Evolutionary conservation across 2,113 vertebrate genomes (phyloP).

Genomic region (Saguinus imperator): DNA sequence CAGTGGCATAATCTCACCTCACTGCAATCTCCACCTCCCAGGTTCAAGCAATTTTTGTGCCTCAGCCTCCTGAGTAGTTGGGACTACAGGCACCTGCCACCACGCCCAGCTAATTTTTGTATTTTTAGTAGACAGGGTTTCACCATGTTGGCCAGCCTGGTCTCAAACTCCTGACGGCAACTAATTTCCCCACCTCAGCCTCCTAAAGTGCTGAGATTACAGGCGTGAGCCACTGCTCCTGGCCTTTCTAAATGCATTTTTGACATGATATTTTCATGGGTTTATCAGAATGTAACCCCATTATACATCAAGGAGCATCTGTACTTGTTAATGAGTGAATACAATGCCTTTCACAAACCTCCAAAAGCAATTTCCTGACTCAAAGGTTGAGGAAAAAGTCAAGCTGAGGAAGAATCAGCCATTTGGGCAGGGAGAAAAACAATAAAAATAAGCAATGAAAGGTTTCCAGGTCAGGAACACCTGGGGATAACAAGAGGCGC

Average conservation of each 20-base stretch:
- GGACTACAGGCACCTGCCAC: too few relatives aligned
- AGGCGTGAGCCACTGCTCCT: neutral
- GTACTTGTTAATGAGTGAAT: constrained; percentile 30
- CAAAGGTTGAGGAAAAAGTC: neutral
- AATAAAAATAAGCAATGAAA: neutral
- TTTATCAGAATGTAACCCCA: neutral
- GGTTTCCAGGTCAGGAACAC: neutral
- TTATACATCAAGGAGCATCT: neutral
- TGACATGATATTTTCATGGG: neutral
- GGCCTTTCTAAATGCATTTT: neutral
- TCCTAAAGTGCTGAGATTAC: neutral
- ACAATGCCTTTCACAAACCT: neutral
- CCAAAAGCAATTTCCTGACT: neutral
- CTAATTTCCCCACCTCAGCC: neutral
- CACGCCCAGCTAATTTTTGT: too few relatives aligned
- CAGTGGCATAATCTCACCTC: too few relatives aligned
- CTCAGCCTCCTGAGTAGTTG: too few relatives aligned
- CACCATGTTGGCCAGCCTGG: too few relatives aligned
- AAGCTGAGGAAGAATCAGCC: neutral
- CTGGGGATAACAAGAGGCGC: neutral
- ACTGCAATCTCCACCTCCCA: too few relatives aligned
- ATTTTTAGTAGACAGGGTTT: too few relatives aligned
- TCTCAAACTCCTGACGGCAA: neutral
- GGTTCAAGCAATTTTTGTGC: too few relatives aligned
- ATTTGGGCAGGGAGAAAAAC: neutral